These are phyloP conservation scores for Cataglyphis livida DNA, from an alignment of 2,888 invertebrate species.

Conservation along the genomic window DNA sequence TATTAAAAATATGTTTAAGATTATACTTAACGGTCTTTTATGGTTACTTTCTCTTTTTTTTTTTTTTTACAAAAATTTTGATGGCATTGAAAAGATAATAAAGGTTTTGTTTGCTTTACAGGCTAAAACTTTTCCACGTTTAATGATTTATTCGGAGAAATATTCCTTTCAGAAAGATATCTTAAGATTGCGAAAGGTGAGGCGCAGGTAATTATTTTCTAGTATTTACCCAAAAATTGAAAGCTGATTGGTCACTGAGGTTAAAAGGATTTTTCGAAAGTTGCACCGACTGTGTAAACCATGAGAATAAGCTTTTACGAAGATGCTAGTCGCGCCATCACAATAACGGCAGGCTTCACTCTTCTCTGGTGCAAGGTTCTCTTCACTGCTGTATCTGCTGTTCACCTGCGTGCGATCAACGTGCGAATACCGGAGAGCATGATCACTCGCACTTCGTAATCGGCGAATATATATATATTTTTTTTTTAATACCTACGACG, in stretches of 20 bases:
- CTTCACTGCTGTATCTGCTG: conserved; percentile 34
- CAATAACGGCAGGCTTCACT: background rate
- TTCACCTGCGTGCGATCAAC: conserved; percentile 64
- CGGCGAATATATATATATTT: conserved; percentile 36
- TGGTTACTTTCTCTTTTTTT: too few relatives aligned
- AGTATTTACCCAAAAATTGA: background rate
- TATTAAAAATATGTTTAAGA: too few relatives aligned
- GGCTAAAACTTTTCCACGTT: too few relatives aligned
- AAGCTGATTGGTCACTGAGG: background rate
- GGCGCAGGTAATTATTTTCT: background rate
- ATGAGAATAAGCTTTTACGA: background rate
- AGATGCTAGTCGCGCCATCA: background rate
- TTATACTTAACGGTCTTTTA: too few relatives aligned
- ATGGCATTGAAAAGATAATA: too few relatives aligned
- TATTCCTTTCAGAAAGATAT: too few relatives aligned
- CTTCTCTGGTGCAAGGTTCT: background rate
- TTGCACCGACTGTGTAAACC: background rate
- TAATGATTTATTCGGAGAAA: too few relatives aligned
- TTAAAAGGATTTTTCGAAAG: background rate
- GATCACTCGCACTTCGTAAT: conserved; percentile 71
- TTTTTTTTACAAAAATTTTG: too few relatives aligned
- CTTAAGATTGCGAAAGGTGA: too few relatives aligned
- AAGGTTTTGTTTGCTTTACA: too few relatives aligned
- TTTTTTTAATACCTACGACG: conserved; percentile 25
- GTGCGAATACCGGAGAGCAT: conserved; percentile 61